phyloP scores from a whole-genome alignment of 2,797 vertebrate genomes.

The Helostoma temminkii region DNA sequence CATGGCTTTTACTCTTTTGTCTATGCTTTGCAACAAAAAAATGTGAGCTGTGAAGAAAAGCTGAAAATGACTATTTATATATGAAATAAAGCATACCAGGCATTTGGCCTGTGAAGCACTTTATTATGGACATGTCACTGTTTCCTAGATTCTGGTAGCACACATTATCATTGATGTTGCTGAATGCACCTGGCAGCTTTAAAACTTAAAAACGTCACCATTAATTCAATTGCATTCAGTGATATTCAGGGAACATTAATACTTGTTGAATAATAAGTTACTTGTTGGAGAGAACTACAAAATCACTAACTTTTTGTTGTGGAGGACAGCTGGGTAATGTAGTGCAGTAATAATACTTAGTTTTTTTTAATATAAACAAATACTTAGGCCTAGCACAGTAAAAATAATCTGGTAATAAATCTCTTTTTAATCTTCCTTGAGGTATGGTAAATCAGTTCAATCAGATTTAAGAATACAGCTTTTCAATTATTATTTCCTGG shows the following conservation, averaged over 20 bases:
- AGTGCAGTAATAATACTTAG: neutral
- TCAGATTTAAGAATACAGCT: slow-evolving; percentile 4
- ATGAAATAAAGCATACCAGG: slow-evolving; percentile 56
- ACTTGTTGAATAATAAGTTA: slow-evolving; percentile 28
- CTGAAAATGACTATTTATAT: slow-evolving; percentile 40
- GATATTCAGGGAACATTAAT: slow-evolving; percentile 61
- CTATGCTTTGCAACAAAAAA: slow-evolving; percentile 23
- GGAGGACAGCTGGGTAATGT: neutral
- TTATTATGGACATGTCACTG: slow-evolving; percentile 70
- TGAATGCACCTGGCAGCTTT: slow-evolving; percentile 68
- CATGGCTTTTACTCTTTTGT: slow-evolving; percentile 41
- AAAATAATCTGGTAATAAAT: neutral
- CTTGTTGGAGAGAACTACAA: slow-evolving; percentile 9
- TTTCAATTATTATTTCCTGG: neutral
- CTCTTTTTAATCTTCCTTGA: neutral
- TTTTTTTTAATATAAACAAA: neutral
- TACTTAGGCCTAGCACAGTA: neutral
- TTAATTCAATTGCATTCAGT: slow-evolving; percentile 41
- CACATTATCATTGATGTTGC: slow-evolving; percentile 49
- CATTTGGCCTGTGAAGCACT: slow-evolving; percentile 73
- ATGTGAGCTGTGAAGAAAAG: slow-evolving; percentile 4
- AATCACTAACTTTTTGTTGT: slow-evolving; percentile 22
- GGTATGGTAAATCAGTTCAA: neutral
- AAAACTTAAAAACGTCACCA: slow-evolving; percentile 40
- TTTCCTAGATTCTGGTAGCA: slow-evolving; percentile 65